Base-by-base conservation (phyloP, 1,140 invertebrate species). In the Lethrus apterus region DNA sequence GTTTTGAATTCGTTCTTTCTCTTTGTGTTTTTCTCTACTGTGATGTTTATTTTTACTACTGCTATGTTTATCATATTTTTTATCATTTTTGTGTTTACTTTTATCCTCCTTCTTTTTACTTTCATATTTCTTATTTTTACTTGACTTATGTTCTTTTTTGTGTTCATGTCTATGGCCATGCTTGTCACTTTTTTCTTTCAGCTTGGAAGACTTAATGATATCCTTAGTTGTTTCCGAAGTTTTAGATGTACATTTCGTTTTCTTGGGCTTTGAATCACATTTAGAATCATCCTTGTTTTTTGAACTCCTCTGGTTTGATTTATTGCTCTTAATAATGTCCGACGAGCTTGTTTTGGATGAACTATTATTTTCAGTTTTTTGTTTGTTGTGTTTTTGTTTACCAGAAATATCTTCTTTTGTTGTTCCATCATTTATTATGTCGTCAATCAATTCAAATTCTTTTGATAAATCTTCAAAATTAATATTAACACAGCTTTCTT, bases 371-470 rank as follows among this genome's bases (percentile, higher is more conserved):
- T n/a, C n/a, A n/a, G n/a, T n/a, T n/a, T n/a, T 43, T 48, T 48
- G 35, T 26, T 41, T 15, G 1, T 44, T 42, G 35, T 50, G 45
- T 48, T 41, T 46, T 43, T 46, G 42, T 41, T 52, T n/a, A n/a
- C n/a, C n/a, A n/a, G n/a, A n/a, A n/a, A n/a, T n/a, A n/a, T n/a
- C n/a, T n/a, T n/a, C 26, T 32, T 38, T 13, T 31, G 8, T 33
- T 13, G n/a, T n/a, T 42, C 41, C 46, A 47, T 44, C 46, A 43
- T 59, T 54, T 19, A 58, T 57, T 8, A 58, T 52, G 38, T 61
- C 21, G 48, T 61, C 60, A 38, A 72, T 64, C 35, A 68, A 54
- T 46, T 68, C 59, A 52, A 70, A 71, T 24, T 73, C 68, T 7
- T 58, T 50, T 4, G 63, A 58, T 32, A 69, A 66, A 38, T 65